Percentiles rank a stretch among this genome's conserved stretches.
Conservation (phyloP, 2,888 invertebrate species). For the Phalera bucephala region DNA sequence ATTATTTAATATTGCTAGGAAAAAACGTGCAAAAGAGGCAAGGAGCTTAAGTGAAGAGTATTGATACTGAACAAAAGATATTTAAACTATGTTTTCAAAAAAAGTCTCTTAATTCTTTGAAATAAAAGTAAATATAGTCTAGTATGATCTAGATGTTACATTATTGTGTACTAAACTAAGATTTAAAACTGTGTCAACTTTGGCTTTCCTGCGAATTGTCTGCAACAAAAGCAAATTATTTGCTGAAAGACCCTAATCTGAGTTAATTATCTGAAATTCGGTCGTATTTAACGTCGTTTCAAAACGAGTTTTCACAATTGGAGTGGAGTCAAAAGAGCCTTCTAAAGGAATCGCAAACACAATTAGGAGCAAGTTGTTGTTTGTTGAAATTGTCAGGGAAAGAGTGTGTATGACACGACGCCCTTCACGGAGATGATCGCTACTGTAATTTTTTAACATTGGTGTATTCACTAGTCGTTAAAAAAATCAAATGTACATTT, state of each 20-base stretch:
- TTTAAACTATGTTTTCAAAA: no score
- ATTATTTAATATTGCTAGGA: no score
- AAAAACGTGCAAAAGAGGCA: no score
- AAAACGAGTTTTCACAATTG: conserved; percentile 73
- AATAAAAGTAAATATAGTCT: no score
- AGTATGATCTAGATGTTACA: no score
- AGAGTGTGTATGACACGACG: conserved; percentile 60
- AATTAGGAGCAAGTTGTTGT: conserved; percentile 73
- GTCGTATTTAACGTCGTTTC: conserved; percentile 74
- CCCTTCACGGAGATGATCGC: conserved; percentile 17
- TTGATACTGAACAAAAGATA: no score
- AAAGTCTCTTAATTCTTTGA: no score
- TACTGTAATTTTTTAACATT: conserved; percentile 21
- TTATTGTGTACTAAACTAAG: no score
- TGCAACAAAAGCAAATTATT: conserved; percentile 67
- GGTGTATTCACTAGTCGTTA: no score
- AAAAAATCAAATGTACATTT: no score
- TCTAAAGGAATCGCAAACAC: conserved; percentile 76
- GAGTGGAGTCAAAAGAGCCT: conserved; percentile 71
- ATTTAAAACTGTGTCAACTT: conserved; percentile 3
- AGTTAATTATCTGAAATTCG: conserved; percentile 78
- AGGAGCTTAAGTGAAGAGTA: no score
- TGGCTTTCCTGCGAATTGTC: conserved; percentile 35
- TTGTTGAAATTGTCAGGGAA: conserved; percentile 64
- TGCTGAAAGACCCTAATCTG: conserved; percentile 70